Conservation (phyloP, 2,888 invertebrate genomes). For the Drosophila bunnanda region DNA sequence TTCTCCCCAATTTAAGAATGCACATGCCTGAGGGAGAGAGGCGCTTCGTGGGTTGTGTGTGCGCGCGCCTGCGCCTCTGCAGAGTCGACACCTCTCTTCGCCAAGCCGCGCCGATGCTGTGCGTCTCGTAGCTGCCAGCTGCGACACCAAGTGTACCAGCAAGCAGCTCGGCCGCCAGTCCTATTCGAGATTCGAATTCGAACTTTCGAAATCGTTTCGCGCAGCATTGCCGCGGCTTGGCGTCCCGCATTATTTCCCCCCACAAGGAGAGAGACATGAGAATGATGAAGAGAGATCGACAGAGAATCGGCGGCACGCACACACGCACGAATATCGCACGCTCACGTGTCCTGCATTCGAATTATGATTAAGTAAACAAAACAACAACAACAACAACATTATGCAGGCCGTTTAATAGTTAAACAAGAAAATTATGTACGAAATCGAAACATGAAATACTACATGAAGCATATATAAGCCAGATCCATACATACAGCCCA, state of each 20-base stretch:
- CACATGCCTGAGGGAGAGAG: constrained; percentile 23
- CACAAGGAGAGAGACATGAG: constrained; percentile 75
- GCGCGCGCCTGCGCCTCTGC: background rate
- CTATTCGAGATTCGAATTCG: constrained; percentile 3
- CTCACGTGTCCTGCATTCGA: constrained; percentile 35
- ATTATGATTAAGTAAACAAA: constrained; percentile 36
- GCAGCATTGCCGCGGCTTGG: constrained; percentile 64
- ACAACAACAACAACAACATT: constrained; percentile 8
- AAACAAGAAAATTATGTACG: constrained; percentile 30
- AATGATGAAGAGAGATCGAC: constrained; percentile 71
- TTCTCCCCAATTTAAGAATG: constrained; percentile 18
- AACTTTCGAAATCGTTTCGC: constrained; percentile 24
- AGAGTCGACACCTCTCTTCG: constrained; percentile 20
- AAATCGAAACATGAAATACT: constrained; percentile 39
- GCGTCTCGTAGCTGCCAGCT: constrained; percentile 7
- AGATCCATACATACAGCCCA: constrained; percentile 66
- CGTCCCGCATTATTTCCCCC: constrained; percentile 49
- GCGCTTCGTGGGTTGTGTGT: background rate
- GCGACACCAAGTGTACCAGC: constrained; percentile 57
- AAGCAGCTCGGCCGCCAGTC: background rate
- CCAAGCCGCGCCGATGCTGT: constrained; percentile 38
- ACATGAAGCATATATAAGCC: constrained; percentile 64
- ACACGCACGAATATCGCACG: constrained; percentile 6
- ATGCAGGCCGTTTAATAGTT: constrained; percentile 52
- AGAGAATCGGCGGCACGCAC: constrained; percentile 16